A percentile compares a stretch with the other conserved stretches of the same genome.
Evolutionary conservation across 2,888 invertebrate species (phyloP).

Genomic region (Hartigia nigra): DNA sequence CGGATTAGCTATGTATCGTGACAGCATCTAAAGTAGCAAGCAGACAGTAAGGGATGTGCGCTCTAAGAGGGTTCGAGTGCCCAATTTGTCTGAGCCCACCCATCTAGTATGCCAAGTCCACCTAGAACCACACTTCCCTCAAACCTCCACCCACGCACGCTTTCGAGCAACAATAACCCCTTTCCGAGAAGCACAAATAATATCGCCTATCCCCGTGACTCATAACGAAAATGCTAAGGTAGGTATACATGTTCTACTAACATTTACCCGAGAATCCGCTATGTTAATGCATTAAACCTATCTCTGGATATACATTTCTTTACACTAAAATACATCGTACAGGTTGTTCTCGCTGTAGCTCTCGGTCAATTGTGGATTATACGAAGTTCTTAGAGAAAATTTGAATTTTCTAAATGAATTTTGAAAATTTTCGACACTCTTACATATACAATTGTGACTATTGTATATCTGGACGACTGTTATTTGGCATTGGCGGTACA

Average conservation of each 20-base stretch:
- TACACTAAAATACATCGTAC: background rate
- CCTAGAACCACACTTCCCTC: background rate
- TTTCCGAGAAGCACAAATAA: background rate
- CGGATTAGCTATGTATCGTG: slow-evolving; percentile 4
- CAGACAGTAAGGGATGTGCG: slow-evolving; percentile 34
- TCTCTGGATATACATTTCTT: background rate
- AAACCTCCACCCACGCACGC: background rate
- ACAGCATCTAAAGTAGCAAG: slow-evolving; percentile 12
- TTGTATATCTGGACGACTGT: background rate
- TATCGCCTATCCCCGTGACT: background rate
- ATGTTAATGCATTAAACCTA: background rate
- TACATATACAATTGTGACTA: background rate
- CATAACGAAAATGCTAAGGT: background rate
- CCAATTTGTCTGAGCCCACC: slow-evolving; percentile 37
- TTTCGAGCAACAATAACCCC: background rate
- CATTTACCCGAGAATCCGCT: background rate
- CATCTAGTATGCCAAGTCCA: slow-evolving; percentile 23
- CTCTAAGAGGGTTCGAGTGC: slow-evolving; percentile 29
- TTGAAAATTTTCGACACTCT: background rate
- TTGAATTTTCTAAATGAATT: background rate
- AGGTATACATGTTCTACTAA: background rate
- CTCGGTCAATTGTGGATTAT: background rate
- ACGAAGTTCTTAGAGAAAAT: background rate
- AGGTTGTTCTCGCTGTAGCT: background rate
- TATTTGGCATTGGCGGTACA: background rate